These are phyloP conservation scores for Halichoeres trimaculatus DNA, from an alignment of 2,113 vertebrate species.

Conservation along the genomic window DNA sequence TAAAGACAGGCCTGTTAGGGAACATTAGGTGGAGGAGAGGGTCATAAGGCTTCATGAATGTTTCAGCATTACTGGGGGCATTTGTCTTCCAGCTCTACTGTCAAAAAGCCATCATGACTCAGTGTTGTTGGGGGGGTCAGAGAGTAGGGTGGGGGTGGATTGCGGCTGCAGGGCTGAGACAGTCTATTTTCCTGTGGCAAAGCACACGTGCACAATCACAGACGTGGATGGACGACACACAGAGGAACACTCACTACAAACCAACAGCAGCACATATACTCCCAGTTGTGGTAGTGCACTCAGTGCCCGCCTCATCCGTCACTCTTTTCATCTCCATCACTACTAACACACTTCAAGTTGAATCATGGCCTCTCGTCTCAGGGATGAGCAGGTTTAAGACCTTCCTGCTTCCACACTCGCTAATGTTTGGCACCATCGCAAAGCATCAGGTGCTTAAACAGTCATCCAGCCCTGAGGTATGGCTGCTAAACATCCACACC, in stretches of 20 bases:
- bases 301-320: slow-evolving; percentile 38
- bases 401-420: slow-evolving; percentile 26
- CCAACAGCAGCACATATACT: slow-evolving; percentile 33
- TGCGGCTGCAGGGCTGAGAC: slow-evolving; percentile 49
- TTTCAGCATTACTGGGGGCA: slow-evolving; percentile 75
- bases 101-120: slow-evolving; percentile 75
- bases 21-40: slow-evolving; percentile 82
- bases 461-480: slow-evolving; percentile 28
- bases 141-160: slow-evolving; percentile 3
- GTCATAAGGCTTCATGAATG: slow-evolving; percentile 81
- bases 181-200: slow-evolving; percentile 50
- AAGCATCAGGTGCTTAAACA: slow-evolving; percentile 74
- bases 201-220: slow-evolving; percentile 21
- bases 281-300: slow-evolving; percentile 64
- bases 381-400: slow-evolving; percentile 49
- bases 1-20: slow-evolving; percentile 82
- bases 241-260: slow-evolving; percentile 22
- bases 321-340: slow-evolving; percentile 51
- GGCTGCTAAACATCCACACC: slow-evolving; percentile 45
- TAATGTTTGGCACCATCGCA: slow-evolving; percentile 35
- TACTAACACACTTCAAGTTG: slow-evolving; percentile 39
- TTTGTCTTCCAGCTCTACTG: slow-evolving; percentile 68
- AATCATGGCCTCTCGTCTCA: slow-evolving; percentile 41
- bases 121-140: slow-evolving; percentile 21
- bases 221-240: slow-evolving; percentile 9